Base-by-base conservation (phyloP, 2,113 vertebrate species). In the Hippoglossus stenolepis region DNA sequence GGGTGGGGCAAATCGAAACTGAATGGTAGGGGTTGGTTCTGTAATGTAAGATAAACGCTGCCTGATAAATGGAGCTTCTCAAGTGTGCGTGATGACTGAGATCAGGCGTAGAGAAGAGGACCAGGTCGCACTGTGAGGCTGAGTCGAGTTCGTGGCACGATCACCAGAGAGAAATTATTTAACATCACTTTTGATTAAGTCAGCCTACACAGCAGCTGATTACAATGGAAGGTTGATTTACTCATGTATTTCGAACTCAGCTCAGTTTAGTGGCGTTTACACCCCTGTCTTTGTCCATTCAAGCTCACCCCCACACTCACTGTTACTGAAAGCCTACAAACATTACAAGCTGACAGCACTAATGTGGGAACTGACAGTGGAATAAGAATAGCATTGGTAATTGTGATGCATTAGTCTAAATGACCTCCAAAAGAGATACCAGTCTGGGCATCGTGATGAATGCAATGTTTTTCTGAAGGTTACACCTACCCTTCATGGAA, bases 101-200 rank as follows among this genome's bases (percentile, higher is more conserved):
- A 82, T 85, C 77, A 88, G 74, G 63, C 79, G 28, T 79, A 64
- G 68, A 73, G 45, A 61, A 82, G 58, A 83, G 80, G 23, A 78
- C 68, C 70, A 56, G 87, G 87, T 78, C 65, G 28, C 13, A n/a
- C 81, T 73, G 75, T 67, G 73, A 83, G 77, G 70, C 82, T 82
- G 73, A 83, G 75, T 66, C 2, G 54, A 75, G 86, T 88, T 89
- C 87, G 84, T 1, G 72, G 80, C 73, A 58, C 79, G 70, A 64
- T 77, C 82, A 63, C 81, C 75, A 76, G 84, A 38, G 84, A 87
- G 76, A 89, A 92, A 91, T 92, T 84, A 91, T 91, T 92, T 87
- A 88, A 88, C 85, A 91, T 92, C 92, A 83, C 84, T 90, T 93
- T 92, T 92, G 92, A 94, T 94, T 89, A 91, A 89, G 89, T 88